Conservation (phyloP, 2,113 vertebrate species). For the Channa maculata region DNA sequence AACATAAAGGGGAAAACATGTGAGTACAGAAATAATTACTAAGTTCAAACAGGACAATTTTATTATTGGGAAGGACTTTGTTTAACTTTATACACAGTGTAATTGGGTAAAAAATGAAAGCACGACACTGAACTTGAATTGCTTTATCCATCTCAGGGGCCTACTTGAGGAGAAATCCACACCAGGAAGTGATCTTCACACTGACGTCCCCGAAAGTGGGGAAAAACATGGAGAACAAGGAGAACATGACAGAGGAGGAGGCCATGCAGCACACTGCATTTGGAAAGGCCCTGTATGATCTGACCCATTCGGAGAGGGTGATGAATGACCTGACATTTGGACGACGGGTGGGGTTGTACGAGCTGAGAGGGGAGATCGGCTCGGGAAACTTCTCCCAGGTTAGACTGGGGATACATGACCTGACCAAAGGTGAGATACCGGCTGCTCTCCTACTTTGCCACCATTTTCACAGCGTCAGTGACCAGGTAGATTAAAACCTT, state of each 20-base stretch:
- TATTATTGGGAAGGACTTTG: background rate
- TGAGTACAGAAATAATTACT: conserved; percentile 53
- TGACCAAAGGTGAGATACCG: conserved; percentile 81
- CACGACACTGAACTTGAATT: background rate
- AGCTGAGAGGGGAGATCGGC: conserved; percentile 82
- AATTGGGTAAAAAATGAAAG: background rate
- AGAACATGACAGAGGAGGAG: conserved; percentile 17
- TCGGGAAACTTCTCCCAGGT: conserved; percentile 84
- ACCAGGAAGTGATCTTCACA: conserved; percentile 15
- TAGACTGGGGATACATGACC: conserved; percentile 79
- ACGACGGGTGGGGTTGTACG: conserved; percentile 78
- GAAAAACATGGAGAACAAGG: conserved; percentile 33
- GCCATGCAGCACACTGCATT: conserved; percentile 51
- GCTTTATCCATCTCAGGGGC: conserved; percentile 54
- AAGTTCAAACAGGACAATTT: background rate
- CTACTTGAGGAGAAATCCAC: conserved; percentile 32
- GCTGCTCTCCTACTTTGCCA: background rate
- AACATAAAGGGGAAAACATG: conserved; percentile 63
- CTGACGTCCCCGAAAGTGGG: conserved; percentile 18
- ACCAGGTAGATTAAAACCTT: background rate
- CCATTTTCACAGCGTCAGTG: background rate
- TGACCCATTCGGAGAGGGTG: conserved; percentile 74
- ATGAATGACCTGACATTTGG: conserved; percentile 73
- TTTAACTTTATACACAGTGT: background rate
- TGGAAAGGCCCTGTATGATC: conserved; percentile 73